These are phyloP conservation scores for Palythoa heliodiscus DNA, from an alignment of 92 coral and sea anemone species.

Conservation along the genomic window DNA sequence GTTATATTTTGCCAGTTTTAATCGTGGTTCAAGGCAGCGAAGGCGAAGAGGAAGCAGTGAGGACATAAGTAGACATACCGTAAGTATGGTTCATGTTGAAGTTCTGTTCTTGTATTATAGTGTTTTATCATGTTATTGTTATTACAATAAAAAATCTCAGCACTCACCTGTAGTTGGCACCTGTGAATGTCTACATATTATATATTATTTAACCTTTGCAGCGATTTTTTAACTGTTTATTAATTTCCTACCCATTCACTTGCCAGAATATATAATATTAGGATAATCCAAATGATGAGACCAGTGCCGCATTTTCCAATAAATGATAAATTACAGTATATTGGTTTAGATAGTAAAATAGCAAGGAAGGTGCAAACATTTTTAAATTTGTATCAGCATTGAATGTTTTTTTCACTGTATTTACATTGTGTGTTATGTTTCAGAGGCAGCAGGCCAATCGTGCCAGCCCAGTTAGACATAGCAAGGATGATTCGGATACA, in stretches of 20 bases:
- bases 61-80: slow-evolving; percentile 87
- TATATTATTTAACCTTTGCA: no score
- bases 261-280: no score
- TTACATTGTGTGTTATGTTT: not conserved
- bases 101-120: not conserved
- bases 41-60: slow-evolving; percentile 99
- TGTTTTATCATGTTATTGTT: no score
- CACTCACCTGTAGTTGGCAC: no score
- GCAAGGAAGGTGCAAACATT: not conserved
- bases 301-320: no score
- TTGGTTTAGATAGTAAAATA: not conserved
- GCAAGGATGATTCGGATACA: slow-evolving; percentile 95
- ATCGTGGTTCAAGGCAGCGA: slow-evolving; percentile 61
- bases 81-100: slow-evolving; percentile 27
- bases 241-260: no score
- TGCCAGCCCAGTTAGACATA: slow-evolving; percentile 87
- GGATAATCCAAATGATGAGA: no score
- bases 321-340: no score
- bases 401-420: slow-evolving; percentile 5
- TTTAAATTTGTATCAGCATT: not conserved
- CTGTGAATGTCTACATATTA: no score
- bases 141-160: no score
- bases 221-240: no score
- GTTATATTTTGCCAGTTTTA: not conserved
- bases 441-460: slow-evolving; percentile 83